Evolutionary conservation across 2,888 invertebrate species (phyloP), one percentile per base, ranked within the genome.

Genomic region (Exocentrus adspersus): DNA sequence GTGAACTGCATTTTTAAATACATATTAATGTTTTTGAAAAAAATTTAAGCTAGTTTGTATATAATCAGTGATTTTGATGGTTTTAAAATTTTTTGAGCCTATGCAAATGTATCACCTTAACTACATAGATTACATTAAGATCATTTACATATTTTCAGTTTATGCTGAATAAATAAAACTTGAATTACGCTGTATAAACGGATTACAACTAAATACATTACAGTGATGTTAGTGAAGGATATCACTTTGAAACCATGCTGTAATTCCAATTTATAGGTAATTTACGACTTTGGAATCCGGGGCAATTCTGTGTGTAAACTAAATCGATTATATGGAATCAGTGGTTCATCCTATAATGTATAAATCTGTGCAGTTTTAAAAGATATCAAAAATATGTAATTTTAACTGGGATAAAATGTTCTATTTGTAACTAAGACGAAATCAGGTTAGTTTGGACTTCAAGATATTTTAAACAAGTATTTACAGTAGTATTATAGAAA

Each of bases 71-170:
- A n/a, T n/a, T n/a, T n/a, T n/a, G n/a, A 37, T 37, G 37, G 2
- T 37, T 37, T 37, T 37, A 37, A 21, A 14, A 41, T 20, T 41
- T 24, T 42, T 17, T 14, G 10, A n/a, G 43, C 6, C 42, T 24
- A 9, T 54, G 54, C 16, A 20, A 20, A 24, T 54, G 42, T 42
- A 24, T 42, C 21, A 42, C 41, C 53, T 53, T 53, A 54, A 54
- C 43, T 54, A 54, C 43, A 54, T 42, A 54, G 54, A 54, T 41
- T 54, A 54, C 43, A 54, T 54, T 52, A 52, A 52, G 41, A 19
- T 37, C 52, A 52, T 52, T 52, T 54, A 54, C 54, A 54, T 54
- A 54, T 43, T 54, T 54, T 54, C 54, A 54, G 14, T 54, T 52
- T 37, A 53, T 42, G 42, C 42, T 24, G 21, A 54, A 54, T 43